These are phyloP conservation scores for Numenius phaeopus DNA, from an alignment of 2,797 vertebrate genomes.

Conservation along the genomic window DNA sequence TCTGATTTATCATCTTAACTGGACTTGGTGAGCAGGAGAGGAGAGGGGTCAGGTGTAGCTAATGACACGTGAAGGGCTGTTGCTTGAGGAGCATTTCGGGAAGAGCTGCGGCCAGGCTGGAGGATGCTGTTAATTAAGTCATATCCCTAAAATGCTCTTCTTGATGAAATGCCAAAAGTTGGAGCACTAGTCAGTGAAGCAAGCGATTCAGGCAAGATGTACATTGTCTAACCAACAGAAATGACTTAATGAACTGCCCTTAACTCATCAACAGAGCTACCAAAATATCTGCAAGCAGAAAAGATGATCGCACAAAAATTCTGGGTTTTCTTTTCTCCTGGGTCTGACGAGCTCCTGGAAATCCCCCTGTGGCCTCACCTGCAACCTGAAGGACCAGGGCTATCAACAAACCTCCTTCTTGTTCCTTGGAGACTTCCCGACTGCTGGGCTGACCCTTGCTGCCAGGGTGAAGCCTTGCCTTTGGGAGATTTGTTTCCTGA, in stretches of 20 bases:
- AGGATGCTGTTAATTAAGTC: conserved; percentile 22
- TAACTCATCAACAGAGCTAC: background rate
- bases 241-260: background rate
- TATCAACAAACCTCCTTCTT: background rate
- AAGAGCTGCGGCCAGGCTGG: background rate
- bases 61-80: background rate
- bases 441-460: background rate
- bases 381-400: background rate
- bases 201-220: background rate
- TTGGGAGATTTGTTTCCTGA: background rate
- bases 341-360: background rate
- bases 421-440: background rate
- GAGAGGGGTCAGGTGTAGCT: background rate
- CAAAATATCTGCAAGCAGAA: background rate
- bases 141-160: background rate
- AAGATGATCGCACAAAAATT: background rate
- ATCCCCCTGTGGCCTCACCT: fast-evolving
- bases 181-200: background rate
- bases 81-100: background rate
- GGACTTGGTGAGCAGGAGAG: background rate
- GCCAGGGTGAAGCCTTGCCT: background rate
- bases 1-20: background rate
- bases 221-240: background rate
- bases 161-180: conserved; percentile 38
- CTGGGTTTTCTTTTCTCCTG: background rate